These are phyloP conservation scores for Penaeus vannamei DNA, from an alignment of 1,140 invertebrate species.

Conservation along the genomic window DNA sequence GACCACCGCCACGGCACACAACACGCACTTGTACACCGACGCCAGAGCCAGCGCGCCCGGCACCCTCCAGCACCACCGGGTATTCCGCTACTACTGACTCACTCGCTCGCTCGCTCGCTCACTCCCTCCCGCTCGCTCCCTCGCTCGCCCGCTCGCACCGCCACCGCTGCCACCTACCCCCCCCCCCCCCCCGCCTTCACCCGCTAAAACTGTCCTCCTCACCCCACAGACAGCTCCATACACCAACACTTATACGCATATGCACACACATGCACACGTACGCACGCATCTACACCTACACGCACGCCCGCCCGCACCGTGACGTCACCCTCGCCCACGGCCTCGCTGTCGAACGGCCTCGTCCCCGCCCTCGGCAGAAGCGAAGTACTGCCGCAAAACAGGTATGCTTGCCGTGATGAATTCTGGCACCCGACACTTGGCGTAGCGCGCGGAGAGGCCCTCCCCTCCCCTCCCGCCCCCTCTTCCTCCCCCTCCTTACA, in stretches of 20 bases:
- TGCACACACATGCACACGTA: background rate
- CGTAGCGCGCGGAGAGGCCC: background rate
- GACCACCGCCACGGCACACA: background rate
- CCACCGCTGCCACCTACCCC: background rate
- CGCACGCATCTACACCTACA: background rate
- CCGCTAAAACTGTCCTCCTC: constrained; percentile 13
- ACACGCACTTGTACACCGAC: constrained; percentile 32
- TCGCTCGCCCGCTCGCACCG: background rate
- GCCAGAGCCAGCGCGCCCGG: background rate
- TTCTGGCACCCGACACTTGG: constrained; percentile 12
- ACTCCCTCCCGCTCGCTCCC: constrained; percentile 6
- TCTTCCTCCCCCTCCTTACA: background rate
- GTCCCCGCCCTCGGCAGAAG: too few relatives aligned
- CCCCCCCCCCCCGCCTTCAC: background rate
- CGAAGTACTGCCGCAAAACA: constrained; percentile 2
- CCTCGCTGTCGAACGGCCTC: too few relatives aligned
- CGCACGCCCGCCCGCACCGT: too few relatives aligned
- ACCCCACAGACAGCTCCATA: background rate
- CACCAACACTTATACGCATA: background rate
- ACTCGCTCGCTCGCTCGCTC: background rate
- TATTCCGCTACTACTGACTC: constrained; percentile 29
- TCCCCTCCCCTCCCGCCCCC: background rate
- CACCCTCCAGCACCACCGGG: constrained; percentile 16
- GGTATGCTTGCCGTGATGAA: constrained; percentile 12
- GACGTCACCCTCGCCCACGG: too few relatives aligned